Conservation (phyloP, 2,888 invertebrate genomes). For the Pyralis farinalis region DNA sequence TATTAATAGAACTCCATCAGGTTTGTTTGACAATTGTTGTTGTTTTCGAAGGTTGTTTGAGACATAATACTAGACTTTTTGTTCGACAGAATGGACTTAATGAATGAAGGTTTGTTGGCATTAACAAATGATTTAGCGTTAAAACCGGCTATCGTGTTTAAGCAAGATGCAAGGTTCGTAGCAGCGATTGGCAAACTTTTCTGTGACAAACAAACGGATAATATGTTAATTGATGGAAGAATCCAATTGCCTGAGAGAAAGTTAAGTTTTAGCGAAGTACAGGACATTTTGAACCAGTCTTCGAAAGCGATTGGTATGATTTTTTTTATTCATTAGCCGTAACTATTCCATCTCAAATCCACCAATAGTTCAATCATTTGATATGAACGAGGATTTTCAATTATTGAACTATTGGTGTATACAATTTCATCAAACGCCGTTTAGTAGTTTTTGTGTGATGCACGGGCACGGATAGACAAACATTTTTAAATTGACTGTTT, state of each 20-base stretch:
- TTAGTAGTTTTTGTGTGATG: too few relatives aligned
- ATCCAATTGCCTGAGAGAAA: constrained; percentile 55
- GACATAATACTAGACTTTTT: neutral
- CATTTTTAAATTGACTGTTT: too few relatives aligned
- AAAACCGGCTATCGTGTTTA: constrained; percentile 39
- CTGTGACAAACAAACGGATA: constrained; percentile 24
- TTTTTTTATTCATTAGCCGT: too few relatives aligned
- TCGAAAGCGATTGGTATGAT: neutral
- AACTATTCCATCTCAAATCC: too few relatives aligned
- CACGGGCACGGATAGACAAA: too few relatives aligned
- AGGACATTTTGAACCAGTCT: constrained; percentile 40
- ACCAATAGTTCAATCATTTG: too few relatives aligned
- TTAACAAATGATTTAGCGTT: constrained; percentile 44
- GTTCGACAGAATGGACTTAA: constrained; percentile 55
- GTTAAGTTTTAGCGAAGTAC: constrained; percentile 58
- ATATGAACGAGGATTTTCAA: too few relatives aligned
- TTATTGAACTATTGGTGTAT: too few relatives aligned
- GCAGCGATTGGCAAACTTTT: constrained; percentile 60
- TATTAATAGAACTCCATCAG: constrained; percentile 59
- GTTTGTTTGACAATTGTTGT: constrained; percentile 64
- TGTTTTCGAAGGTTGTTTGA: constrained; percentile 32
- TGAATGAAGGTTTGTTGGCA: constrained; percentile 53
- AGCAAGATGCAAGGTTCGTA: constrained; percentile 57
- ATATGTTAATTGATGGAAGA: constrained; percentile 15
- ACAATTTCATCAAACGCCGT: too few relatives aligned